Evolutionary conservation across 2,113 vertebrate species (phyloP), one percentile per base, ranked within the genome.

Genomic region (Rattus rattus): DNA sequence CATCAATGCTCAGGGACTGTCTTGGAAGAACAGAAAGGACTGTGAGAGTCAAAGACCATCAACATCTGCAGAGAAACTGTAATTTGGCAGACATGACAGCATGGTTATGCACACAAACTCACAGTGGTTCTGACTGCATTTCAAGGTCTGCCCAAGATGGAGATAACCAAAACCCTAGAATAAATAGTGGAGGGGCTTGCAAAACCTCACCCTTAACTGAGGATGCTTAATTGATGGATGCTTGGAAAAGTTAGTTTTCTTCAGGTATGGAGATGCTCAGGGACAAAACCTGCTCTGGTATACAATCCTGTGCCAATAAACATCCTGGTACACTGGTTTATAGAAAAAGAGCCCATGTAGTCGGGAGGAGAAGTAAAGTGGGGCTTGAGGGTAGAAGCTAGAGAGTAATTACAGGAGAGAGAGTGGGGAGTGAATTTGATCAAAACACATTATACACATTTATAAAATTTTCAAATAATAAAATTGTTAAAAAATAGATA

Each of bases 141-240:
- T 13, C 36, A 61, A 61, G 11, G 6, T 33, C 12, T 61, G 17
- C 11, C 59, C 12, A 61, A 84, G 56, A 61, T 3, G 61, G 6
- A 61, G n/a, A 2, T 26, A 43, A 0, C 3, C 22, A 24, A 61
- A 61, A 39, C 13, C 36, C 80, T 39, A 61, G 56, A 39, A 43
- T 13, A 13, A 61, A 43, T 0, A 3, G 11, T 0, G 1, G 80
- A 61, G 5, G 19, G 22, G 20, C 1, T 61, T 12, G 2, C n/a
- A 36, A 39, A 39, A n/a, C 5, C 20, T 10, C 54, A 59, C 1
- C 12, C 11, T 8, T 83, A 26, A 24, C 54, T 61, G 80, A 63
- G 14, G 7, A 85, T 43, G 13, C 26, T 9, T 7, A 85, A 2
- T 26, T 14, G 1, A 16, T 5, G 26, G 39, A 26, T 11, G 24